Evolutionary conservation across 2,888 invertebrate genomes (phyloP), one percentile per base, ranked within the genome.

Genomic region (Helobdella robusta): DNA sequence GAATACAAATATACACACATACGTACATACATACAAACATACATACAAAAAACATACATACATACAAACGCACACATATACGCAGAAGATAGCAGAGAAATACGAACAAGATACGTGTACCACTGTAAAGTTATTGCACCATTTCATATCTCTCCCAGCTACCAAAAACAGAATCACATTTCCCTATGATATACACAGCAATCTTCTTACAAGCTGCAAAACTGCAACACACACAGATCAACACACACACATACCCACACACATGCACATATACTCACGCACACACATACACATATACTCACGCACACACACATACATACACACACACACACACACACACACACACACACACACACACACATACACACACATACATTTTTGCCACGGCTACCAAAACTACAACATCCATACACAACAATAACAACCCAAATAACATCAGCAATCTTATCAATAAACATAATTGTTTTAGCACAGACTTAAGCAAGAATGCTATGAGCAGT

Each of bases 391-490:
- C n/a, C 6, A 50, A 6, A 11, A 50, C n/a, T 50, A 11, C 6
- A 11, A 50, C n/a, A 8, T 8, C n/a, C 23, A n/a, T 20, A 20
- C 6, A 50, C 23, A n/a, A 50, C 5, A 11, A 50, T 50, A 50
- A n/a, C 23, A 50, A 50, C 5, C 6, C n/a, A 20, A 50, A 50
- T 50, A 50, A 50, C 23, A 50, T 20, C 23, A 50, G 23, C 23
- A 50, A 50, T 50, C n/a, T 20, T 50, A 50, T 20, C 23, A 50
- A 50, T 50, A 50, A 50, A 20, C n/a, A 50, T 50, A 50, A 50
- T 50, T n/a, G n/a, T n/a, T n/a, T n/a, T n/a, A n/a, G n/a, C n/a
- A n/a, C n/a, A n/a, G n/a, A n/a, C n/a, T n/a, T n/a, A n/a, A n/a
- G n/a, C n/a, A n/a, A n/a, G n/a, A n/a, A n/a, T n/a, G n/a, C n/a